Evolutionary conservation across 2,797 vertebrate species (phyloP), one percentile per base, ranked within the genome.

Genomic region (Enteromius radiatus): DNA sequence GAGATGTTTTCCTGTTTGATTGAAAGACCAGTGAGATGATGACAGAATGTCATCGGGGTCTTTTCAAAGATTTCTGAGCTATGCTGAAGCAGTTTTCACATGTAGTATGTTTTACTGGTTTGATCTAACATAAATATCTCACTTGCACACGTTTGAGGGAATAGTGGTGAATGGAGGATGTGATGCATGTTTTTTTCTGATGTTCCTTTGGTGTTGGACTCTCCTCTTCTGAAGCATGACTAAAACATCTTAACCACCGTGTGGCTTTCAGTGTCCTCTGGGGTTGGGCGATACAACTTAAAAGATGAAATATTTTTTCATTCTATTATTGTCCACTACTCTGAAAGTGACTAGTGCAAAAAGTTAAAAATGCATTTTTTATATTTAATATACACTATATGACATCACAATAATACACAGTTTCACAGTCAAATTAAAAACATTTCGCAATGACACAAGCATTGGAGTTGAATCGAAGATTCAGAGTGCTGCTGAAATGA

Each of bases 191-290:
- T 65, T 75, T 26, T 31, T 74, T 28, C 61, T 36, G 54, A 63
- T 81, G 4, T 73, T 64, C 9, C 28, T 82, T 63, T 82, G 71
- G 73, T 43, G 33, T 82, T 56, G 61, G 80, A 52, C 23, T 59
- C 8, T 0, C 5, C 36, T 59, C 17, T 21, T 68, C 61, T 82
- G 12, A 74, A 45, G 61, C 80, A 75, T 45, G 80, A 59, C 47
- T 82, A 75, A 74, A 38, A 26, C 61, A 65, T 11, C 63, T 36
- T 68, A 76, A 56, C 47, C 63, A 28, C 5, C 0, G 17, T 74
- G 45, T 41, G 38, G 15, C 12, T 10, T 78, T 33, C 19, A 10
- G 0, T 78, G 69, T 81, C 2, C 69, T 73, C 41, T 76, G 6
- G 54, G 74, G 56, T 38, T 61, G 74, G 33, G 74, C 36, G 8